These are phyloP conservation scores for Trachythela sp. DNA, from an alignment of 64 coral and sea anemone genomes.

Conservation along the genomic window DNA sequence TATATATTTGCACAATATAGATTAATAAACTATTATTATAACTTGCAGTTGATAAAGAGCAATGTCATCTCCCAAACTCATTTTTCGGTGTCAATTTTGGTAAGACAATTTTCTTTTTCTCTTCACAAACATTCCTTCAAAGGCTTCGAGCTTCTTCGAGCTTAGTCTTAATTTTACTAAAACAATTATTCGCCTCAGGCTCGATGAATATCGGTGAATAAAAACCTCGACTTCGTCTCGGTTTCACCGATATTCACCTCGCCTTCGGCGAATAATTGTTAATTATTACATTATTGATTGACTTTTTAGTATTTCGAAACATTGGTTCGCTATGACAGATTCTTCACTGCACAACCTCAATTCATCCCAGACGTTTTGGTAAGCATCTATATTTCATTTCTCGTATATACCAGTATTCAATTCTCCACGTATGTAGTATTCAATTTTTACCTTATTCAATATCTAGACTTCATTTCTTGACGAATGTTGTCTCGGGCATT, in stretches of 20 bases:
- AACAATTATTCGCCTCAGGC: no score
- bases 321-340: constrained; percentile 80
- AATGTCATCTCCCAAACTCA: constrained; percentile 5
- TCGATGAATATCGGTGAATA: no score
- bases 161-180: no score
- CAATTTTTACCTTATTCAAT: neutral
- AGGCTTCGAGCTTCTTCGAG: no score
- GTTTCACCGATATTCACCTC: no score
- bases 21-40: neutral
- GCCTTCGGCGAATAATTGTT: no score
- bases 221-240: neutral
- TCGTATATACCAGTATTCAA: no score
- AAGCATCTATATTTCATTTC: neutral
- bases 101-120: neutral
- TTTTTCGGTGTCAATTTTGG: neutral
- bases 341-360: constrained; percentile 59
- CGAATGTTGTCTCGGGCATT: constrained; percentile 73
- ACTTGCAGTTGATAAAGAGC: constrained; percentile 8
- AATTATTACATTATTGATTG: neutral
- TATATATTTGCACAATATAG: no score
- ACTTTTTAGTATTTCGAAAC: constrained; percentile 92
- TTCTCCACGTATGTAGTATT: no score
- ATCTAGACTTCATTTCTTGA: constrained; percentile 86
- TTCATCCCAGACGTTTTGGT: constrained; percentile 81
- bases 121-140: neutral